Evolutionary conservation across 2,888 invertebrate genomes (phyloP).

Genomic region (Acheta domesticus): DNA sequence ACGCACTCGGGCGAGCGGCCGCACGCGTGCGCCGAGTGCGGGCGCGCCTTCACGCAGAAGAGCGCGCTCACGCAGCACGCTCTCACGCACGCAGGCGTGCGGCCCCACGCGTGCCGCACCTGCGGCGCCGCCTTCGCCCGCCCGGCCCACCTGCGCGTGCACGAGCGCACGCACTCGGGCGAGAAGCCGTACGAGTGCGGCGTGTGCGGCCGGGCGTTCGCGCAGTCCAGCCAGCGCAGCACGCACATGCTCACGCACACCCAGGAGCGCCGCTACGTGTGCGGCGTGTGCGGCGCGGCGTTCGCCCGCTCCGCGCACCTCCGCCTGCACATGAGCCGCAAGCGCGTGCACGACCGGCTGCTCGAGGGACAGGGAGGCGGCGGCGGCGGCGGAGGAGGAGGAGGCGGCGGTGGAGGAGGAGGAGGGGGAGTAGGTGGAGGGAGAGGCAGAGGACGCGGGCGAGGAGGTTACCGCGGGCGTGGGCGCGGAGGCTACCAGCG

Average conservation of each 20-base stretch:
- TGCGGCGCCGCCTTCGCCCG: background rate
- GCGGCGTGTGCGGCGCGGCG: background rate
- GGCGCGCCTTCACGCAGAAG: background rate
- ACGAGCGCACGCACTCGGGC: background rate
- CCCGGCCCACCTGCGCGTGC: background rate
- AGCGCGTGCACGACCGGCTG: no score
- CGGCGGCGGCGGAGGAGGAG: no score
- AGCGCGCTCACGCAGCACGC: background rate
- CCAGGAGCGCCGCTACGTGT: background rate
- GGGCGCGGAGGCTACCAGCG: no score
- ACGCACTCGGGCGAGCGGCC: background rate
- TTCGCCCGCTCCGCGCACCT: conserved; percentile 4
- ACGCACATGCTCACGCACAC: conserved; percentile 18
- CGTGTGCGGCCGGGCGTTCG: background rate
- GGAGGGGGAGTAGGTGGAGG: no score
- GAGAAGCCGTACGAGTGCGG: no score
- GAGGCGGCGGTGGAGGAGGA: no score
- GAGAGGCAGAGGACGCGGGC: no score
- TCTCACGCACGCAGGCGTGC: background rate
- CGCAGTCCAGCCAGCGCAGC: background rate
- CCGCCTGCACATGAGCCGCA: background rate
- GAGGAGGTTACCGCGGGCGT: no score
- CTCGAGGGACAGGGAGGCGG: no score
- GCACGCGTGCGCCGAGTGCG: background rate
- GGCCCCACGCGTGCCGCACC: background rate